Base-by-base conservation (phyloP, 2,888 invertebrate species). In the Tetanocera ferruginea region DNA sequence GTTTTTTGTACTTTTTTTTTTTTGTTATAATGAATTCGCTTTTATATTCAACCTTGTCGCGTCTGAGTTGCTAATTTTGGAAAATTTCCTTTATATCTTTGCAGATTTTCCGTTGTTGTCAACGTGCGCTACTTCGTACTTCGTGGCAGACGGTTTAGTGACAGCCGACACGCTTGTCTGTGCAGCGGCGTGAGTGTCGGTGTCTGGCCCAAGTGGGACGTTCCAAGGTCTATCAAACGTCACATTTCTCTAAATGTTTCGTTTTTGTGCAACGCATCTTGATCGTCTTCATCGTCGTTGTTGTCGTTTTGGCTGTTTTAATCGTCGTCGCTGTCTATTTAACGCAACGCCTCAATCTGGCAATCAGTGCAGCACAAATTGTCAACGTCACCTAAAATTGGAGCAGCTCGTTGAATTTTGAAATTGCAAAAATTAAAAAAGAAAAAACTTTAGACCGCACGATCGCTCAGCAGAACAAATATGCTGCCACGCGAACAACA, bases 401-500 rank as follows among this genome's bases (percentile, higher is more conserved):
- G 73, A 71, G 71, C 55, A 71, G 55, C n/a, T 34, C 37, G 55
- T 52, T 28, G 8, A 28, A 34, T n/a, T n/a, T 74, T 43, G 43
- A 64, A 49, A 64, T 49, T 6, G n/a, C n/a, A 6, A 17, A 5
- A 23, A 28, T n/a, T 8, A 23, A 62, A 51, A 60, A 72, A 37
- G 11, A 23, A 62, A 51, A 60, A 72, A 37, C 5, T 62, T 17
- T 62, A 6, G 69, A 8, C 6, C n/a, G 62, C 60, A 43, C 57
- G 14, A 37, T 23, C 57, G 28, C 57, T 28, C 19, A 6, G 14
- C 8, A 49, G 23, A 25, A 62, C 43, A 28, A 64, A 28, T 78
- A 85, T 86, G 86, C 81, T 83, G 81, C 80, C 81, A 76, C 80
- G 60, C 73, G 77, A 81, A 80, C 74, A 80, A 75, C 82, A 81